Percentiles rank a stretch among this genome's conserved stretches.
phyloP scores from a whole-genome alignment of 2,797 vertebrate genomes.

The Sebastes jordani region DNA sequence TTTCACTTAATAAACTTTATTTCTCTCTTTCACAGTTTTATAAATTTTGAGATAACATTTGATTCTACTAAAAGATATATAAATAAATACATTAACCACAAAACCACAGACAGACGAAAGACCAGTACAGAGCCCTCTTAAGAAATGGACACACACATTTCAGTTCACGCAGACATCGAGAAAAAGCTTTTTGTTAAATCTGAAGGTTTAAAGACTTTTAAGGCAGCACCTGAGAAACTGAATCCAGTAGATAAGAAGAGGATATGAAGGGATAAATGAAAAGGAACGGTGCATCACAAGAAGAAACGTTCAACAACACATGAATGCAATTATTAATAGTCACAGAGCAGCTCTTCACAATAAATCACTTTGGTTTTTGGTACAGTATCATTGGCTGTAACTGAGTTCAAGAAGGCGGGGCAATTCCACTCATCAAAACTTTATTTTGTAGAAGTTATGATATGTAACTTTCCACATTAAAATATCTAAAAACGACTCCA shows the following conservation, averaged over 20 bases:
- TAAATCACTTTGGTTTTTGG: not conserved
- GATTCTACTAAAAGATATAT: conserved; percentile 34
- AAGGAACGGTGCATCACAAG: not conserved
- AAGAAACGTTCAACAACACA: not conserved
- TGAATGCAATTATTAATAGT: not conserved
- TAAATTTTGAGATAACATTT: conserved; percentile 20
- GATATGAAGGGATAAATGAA: not conserved
- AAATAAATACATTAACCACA: conserved; percentile 33
- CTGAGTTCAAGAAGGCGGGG: no score
- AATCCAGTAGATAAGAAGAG: conserved; percentile 6
- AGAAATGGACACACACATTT: conserved; percentile 23
- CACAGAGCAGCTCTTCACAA: not conserved
- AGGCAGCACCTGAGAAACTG: conserved; percentile 70
- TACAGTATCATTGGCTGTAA: not conserved
- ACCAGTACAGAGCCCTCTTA: not conserved
- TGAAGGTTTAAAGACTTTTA: conserved; percentile 73
- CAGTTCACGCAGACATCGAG: not conserved
- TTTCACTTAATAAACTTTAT: conserved; percentile 60
- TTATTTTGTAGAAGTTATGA: no score
- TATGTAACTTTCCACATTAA: not conserved
- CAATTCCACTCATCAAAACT: no score
- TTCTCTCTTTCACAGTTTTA: conserved; percentile 54
- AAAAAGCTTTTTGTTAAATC: conserved; percentile 7
- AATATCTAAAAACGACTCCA: not conserved
- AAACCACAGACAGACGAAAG: not conserved